Percentiles rank a stretch among this genome's conserved stretches.
phyloP scores from a whole-genome alignment of 2,888 invertebrate genomes.

The Drosophila infuscata region DNA sequence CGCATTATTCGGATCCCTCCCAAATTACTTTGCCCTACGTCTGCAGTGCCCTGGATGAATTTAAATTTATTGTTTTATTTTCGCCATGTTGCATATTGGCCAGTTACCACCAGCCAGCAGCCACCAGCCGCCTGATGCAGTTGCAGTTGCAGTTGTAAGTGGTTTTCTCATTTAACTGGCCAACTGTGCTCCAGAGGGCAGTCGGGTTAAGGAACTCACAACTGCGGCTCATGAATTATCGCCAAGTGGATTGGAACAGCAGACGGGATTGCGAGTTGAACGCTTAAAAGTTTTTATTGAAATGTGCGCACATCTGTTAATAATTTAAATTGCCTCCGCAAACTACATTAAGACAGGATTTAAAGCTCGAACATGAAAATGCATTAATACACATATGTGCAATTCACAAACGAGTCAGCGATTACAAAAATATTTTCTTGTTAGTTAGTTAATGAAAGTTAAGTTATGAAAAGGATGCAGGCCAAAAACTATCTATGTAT shows the following conservation, averaged over 20 bases:
- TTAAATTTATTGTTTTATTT: conserved; percentile 65
- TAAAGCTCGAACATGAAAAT: neutral
- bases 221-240: conserved; percentile 48
- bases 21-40: neutral
- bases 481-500: neutral
- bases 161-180: conserved; percentile 38
- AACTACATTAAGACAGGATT: neutral
- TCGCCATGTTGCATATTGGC: conserved; percentile 48
- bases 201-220: conserved; percentile 65
- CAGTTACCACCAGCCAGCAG: conserved; percentile 18
- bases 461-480: neutral
- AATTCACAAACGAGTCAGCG: neutral
- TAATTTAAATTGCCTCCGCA: conserved; percentile 38
- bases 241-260: conserved; percentile 36
- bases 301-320: conserved; percentile 40
- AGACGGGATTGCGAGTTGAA: neutral
- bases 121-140: conserved; percentile 3
- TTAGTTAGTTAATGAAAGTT: neutral
- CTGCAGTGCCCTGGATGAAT: conserved; percentile 10
- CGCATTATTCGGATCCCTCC: conserved; percentile 32
- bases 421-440: neutral
- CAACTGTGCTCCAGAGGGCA: conserved; percentile 35
- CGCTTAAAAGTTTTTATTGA: conserved; percentile 35
- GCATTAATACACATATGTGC: neutral
- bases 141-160: conserved; percentile 35